These are phyloP conservation scores for Drosophila nr. perissopoda DNA, from an alignment of 2,888 invertebrate species.

Conservation along the genomic window DNA sequence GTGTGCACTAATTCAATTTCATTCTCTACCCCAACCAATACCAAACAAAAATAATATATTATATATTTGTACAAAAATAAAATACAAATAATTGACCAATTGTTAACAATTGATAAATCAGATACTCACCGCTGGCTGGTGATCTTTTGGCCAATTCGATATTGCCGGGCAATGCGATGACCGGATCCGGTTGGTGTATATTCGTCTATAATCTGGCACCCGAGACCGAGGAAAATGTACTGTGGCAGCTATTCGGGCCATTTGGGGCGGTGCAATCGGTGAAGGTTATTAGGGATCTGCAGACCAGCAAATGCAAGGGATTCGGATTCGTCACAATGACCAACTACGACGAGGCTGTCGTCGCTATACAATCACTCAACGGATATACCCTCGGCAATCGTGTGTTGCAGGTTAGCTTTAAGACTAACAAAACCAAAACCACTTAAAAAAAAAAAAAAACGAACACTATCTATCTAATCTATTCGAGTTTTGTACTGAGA, in stretches of 20 bases:
- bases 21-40: constrained; percentile 8
- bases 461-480: neutral
- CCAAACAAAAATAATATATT: neutral
- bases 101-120: constrained; percentile 68
- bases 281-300: constrained; percentile 97
- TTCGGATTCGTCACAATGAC: constrained; percentile 99
- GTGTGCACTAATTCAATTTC: constrained; percentile 21
- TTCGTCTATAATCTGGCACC: constrained; percentile 98
- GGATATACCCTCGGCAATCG: constrained; percentile 98
- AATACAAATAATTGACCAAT: neutral
- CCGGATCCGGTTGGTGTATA: constrained; percentile 92
- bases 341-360: constrained; percentile 98
- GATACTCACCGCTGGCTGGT: constrained; percentile 92
- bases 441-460: constrained; percentile 68
- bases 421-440: constrained; percentile 94
- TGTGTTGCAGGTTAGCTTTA: constrained; percentile 98
- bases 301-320: constrained; percentile 98
- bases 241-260: constrained; percentile 98
- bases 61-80: neutral
- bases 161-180: constrained; percentile 93
- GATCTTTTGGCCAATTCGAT: constrained; percentile 91
- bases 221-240: constrained; percentile 97
- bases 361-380: constrained; percentile 98
- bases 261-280: constrained; percentile 99
- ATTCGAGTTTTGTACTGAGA: constrained; percentile 20